Base-by-base conservation (phyloP, 1,140 invertebrate genomes). In the Anoplolepis gracilipes region DNA sequence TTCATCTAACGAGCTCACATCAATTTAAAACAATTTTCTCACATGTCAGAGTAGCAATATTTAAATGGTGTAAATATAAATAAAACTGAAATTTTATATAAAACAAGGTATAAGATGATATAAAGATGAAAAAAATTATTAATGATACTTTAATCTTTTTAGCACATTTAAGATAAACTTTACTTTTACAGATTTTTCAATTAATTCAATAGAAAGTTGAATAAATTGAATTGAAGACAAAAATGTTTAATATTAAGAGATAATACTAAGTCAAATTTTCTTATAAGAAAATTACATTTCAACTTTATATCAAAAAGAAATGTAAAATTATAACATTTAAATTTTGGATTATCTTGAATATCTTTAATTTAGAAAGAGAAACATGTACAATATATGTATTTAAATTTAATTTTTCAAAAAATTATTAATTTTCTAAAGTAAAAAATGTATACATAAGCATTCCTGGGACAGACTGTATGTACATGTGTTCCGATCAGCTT, bases 401-500 rank as follows among this genome's bases (percentile, higher is more conserved):
- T 7, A 49, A 59, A 70, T 30, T 64, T n/a, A 78, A 30, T 57
- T 64, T 39, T 39, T 16, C 1, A 25, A 64, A 11, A 46, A 62
- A 19, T 22, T 5, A 57, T 59, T 16, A 53, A 61, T 19, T 46
- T 49, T 33, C 1, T 7, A 33, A 53, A 64, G 5, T 16, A 3
- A 53, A 46, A 13, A 42, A 25, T 61, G 25, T 1, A 1, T 22
- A 19, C 13, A 39, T 30, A 11, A 57, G 8, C 8, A 59, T 73
- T 82, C 30, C 3, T 73, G 36, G 36, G 36, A 59, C 36, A 30
- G 42, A 57, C 67, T 59, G 22, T 46, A 42, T 46, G 72, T 55
- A 72, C 75, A 2, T 28, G n/a, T 19, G 59, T 42, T 86, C 67
- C 79, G 76, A 90, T 90, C 55, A 69, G 70, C 82, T 77, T 82